Percentiles rank a stretch among this genome's conserved stretches.
Conservation (phyloP, 2,797 vertebrate genomes). For the Heliangelus exortis region DNA sequence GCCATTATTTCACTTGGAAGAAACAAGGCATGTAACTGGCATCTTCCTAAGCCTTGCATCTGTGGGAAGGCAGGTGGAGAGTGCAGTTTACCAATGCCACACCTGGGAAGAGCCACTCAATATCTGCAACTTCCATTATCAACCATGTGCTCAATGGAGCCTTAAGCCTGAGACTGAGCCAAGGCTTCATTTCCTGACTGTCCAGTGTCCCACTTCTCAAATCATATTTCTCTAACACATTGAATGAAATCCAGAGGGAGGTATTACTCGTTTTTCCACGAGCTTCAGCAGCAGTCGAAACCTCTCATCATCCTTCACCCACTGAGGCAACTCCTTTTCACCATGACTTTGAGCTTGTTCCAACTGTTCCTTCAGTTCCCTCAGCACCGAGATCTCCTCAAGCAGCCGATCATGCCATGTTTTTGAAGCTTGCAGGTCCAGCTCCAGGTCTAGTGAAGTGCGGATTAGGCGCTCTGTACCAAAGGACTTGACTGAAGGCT, state of each 20-base stretch:
- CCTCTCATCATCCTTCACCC: conserved; percentile 90
- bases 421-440: conserved; percentile 94
- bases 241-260: background rate
- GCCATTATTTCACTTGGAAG: background rate
- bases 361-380: conserved; percentile 90
- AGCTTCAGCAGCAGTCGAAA: conserved; percentile 89
- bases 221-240: background rate
- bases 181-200: background rate
- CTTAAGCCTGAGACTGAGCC: fast-evolving
- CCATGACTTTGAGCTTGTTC: conserved; percentile 89
- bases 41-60: background rate
- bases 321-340: conserved; percentile 85
- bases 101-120: background rate
- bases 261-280: conserved; percentile 85
- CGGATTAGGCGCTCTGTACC: conserved; percentile 83
- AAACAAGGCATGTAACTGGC: background rate
- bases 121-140: background rate
- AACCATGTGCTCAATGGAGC: background rate
- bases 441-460: conserved; percentile 92
- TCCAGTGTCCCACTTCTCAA: background rate
- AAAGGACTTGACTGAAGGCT: conserved; percentile 76
- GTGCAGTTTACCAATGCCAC: background rate
- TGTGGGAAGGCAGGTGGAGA: background rate
- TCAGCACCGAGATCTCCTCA: conserved; percentile 89
- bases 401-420: conserved; percentile 89